These are phyloP conservation scores for Gyrodactylus bullatarudis DNA, from an alignment of 1,140 invertebrate species.

Conservation along the genomic window DNA sequence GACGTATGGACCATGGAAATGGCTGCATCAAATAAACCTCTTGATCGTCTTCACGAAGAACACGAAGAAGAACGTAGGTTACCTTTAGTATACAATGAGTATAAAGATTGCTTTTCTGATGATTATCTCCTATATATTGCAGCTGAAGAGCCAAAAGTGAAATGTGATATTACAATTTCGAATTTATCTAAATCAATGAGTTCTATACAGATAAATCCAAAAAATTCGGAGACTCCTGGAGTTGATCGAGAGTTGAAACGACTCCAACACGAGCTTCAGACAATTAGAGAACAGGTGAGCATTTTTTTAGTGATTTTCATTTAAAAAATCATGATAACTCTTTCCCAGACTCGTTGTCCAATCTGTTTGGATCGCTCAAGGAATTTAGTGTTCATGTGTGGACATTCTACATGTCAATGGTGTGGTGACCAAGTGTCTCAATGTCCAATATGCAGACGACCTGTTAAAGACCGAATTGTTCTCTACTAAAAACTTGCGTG, in stretches of 20 bases:
- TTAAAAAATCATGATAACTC: not conserved
- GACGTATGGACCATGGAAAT: conserved; percentile 7
- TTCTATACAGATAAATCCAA: not conserved
- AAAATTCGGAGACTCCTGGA: not conserved
- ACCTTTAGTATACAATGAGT: too few relatives aligned
- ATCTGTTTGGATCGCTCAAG: conserved; percentile 79
- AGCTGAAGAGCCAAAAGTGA: too few relatives aligned
- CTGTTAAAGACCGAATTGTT: conserved; percentile 65
- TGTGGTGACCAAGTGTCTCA: conserved; percentile 80
- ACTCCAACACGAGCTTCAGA: conserved; percentile 66
- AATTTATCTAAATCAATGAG: not conserved
- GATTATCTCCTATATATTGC: too few relatives aligned
- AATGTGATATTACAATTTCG: not conserved
- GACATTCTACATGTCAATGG: conserved; percentile 84
- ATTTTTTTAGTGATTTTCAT: not conserved
- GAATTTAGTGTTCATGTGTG: conserved; percentile 92
- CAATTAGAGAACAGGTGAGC: conserved; percentile 69
- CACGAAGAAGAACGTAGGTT: too few relatives aligned
- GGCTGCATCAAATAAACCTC: not conserved
- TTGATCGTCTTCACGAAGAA: too few relatives aligned
- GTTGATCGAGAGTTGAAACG: conserved; percentile 42
- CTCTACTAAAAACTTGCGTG: conserved; percentile 35
- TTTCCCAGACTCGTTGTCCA: conserved; percentile 59
- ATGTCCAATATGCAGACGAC: conserved; percentile 77
- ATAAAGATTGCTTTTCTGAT: too few relatives aligned